Evolutionary conservation across 2,888 invertebrate species (phyloP).

Genomic region (Ophraella communa): DNA sequence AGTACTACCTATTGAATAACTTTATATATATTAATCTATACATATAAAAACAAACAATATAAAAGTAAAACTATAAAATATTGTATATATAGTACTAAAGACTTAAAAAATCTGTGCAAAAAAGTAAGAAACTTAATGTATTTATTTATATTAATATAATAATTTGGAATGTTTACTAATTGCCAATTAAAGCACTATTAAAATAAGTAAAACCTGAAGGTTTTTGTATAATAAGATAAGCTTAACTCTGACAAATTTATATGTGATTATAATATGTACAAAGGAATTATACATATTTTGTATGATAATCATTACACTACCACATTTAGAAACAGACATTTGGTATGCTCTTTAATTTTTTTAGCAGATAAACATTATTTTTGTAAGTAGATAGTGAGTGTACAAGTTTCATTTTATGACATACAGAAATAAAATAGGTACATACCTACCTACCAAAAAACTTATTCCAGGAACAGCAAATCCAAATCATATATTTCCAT

Average conservation of each 20-base stretch:
- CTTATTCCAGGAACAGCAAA: conserved; percentile 38
- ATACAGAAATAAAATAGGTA: not conserved
- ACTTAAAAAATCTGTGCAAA: not conserved
- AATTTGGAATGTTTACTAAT: not conserved
- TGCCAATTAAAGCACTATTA: not conserved
- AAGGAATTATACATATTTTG: not conserved
- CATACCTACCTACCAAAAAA: conserved; percentile 35
- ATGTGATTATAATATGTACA: not conserved
- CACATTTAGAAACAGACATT: not conserved
- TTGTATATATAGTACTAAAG: too few species aligned
- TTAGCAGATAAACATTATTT: not conserved
- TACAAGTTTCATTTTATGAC: not conserved
- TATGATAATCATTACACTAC: not conserved
- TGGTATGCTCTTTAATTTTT: not conserved
- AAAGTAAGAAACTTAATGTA: not conserved
- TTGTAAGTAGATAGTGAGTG: not conserved
- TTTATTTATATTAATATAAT: not conserved
- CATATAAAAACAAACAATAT: too few species aligned
- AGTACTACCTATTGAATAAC: too few species aligned
- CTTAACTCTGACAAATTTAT: not conserved
- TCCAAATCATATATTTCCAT: conserved; percentile 36
- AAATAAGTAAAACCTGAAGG: not conserved
- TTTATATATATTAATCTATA: not conserved
- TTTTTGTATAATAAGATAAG: not conserved
- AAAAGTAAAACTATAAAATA: too few species aligned